Evolutionary conservation across 1,140 invertebrate species (phyloP).

Genomic region (Apis mellifera): DNA sequence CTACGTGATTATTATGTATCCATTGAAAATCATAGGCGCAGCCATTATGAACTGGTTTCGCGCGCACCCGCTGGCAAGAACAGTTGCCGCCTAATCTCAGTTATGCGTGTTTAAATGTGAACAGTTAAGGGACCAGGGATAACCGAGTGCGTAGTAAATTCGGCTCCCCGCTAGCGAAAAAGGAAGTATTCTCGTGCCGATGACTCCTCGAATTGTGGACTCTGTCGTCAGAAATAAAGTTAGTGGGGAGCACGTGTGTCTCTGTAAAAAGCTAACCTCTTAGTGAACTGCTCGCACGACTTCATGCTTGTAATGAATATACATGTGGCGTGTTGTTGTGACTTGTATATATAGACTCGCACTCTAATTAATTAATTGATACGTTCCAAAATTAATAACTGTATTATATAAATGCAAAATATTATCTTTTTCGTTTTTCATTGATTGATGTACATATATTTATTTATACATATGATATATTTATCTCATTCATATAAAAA

Average conservation of each 20-base stretch:
- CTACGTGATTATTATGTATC: background rate
- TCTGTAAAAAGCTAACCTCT: constrained; percentile 50
- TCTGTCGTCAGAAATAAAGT: constrained; percentile 62
- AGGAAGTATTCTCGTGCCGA: constrained; percentile 49
- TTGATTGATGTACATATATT: background rate
- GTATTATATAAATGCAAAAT: background rate
- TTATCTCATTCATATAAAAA: background rate
- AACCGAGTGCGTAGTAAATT: constrained; percentile 44
- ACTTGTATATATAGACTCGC: constrained; percentile 32
- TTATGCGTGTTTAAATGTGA: constrained; percentile 41
- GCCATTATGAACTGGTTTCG: background rate
- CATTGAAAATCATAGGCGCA: constrained; percentile 14
- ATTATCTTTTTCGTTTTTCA: background rate
- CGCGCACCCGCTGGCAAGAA: background rate
- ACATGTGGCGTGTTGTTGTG: constrained; percentile 49
- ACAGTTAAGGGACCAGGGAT: constrained; percentile 13
- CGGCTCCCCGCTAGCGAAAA: constrained; percentile 41
- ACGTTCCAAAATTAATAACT: constrained; percentile 27
- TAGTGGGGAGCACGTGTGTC: constrained; percentile 53
- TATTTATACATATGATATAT: background rate
- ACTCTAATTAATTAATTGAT: constrained; percentile 35
- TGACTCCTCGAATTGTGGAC: constrained; percentile 53
- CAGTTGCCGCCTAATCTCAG: constrained; percentile 34
- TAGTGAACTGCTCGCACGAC: constrained; percentile 33
- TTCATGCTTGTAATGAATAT: constrained; percentile 46